These are phyloP conservation scores for Cephus spinipes DNA, from an alignment of 2,888 invertebrate genomes.

Conservation along the genomic window DNA sequence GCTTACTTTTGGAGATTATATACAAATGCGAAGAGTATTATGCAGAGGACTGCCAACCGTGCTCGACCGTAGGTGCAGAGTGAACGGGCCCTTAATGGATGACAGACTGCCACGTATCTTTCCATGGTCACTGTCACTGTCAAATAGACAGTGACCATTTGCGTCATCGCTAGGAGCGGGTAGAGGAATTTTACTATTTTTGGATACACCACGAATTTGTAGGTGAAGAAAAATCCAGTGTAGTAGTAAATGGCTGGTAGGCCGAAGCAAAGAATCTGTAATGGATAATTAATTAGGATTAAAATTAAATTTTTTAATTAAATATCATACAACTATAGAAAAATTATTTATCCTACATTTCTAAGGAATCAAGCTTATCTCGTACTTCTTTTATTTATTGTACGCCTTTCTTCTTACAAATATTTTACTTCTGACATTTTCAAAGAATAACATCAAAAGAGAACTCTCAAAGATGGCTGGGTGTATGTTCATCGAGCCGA, in stretches of 20 bases:
- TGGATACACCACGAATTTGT: constrained; percentile 84
- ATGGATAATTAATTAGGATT: constrained; percentile 9
- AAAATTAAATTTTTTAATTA: not conserved
- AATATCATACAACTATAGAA: too few relatives aligned
- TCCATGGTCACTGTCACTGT: constrained; percentile 91
- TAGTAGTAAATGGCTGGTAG: constrained; percentile 88
- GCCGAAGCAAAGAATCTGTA: constrained; percentile 79
- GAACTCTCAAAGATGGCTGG: too few relatives aligned
- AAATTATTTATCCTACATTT: too few relatives aligned
- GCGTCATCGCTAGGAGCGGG: constrained; percentile 87
- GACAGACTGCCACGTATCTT: constrained; percentile 93
- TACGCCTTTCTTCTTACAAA: too few relatives aligned
- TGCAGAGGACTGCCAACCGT: constrained; percentile 84
- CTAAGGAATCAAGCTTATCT: too few relatives aligned
- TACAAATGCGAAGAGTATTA: constrained; percentile 82
- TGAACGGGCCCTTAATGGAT: constrained; percentile 88
- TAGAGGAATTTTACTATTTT: constrained; percentile 84
- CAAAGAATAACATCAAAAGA: too few relatives aligned
- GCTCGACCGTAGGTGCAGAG: constrained; percentile 92
- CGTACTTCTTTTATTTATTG: too few relatives aligned
- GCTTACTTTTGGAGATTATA: constrained; percentile 82
- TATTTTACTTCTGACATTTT: too few relatives aligned
- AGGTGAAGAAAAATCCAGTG: constrained; percentile 80
- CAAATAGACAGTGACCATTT: constrained; percentile 94
- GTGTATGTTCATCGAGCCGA: too few relatives aligned